A percentile compares a stretch with the other conserved stretches of the same genome.
Conservation (phyloP, 2,797 vertebrate genomes). For the Platyrinchus mystaceus region DNA sequence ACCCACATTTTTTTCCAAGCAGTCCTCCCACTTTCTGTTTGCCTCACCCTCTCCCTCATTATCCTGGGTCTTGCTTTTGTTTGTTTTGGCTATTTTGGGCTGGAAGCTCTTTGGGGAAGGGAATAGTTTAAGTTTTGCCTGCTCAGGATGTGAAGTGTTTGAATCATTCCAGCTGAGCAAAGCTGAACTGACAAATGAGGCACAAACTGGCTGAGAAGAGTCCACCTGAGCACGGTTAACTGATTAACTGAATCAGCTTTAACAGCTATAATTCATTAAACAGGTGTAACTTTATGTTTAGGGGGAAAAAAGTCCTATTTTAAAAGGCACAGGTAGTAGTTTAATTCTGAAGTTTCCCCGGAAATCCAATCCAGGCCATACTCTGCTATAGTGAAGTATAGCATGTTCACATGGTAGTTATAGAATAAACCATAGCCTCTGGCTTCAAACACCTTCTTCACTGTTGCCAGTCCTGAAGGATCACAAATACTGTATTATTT, state of each 20-base stretch:
- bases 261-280: not conserved
- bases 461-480: not conserved
- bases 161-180: not conserved
- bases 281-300: not conserved
- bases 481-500: not conserved
- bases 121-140: not conserved
- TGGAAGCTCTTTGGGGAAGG: conserved; percentile 28
- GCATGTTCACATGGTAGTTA: not conserved
- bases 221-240: not conserved
- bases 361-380: not conserved
- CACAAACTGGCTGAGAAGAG: not conserved
- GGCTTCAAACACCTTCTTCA: not conserved
- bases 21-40: conserved; percentile 64
- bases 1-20: conserved; percentile 49
- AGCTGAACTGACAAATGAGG: not conserved
- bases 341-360: not conserved
- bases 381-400: not conserved
- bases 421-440: not conserved
- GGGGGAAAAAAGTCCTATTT: not conserved
- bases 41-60: conserved; percentile 59
- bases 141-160: not conserved
- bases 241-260: not conserved
- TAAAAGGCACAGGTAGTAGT: not conserved
- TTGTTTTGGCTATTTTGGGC: conserved; percentile 58
- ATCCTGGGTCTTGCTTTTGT: conserved; percentile 51